A percentile compares a stretch with the other conserved stretches of the same genome.
phyloP scores from a whole-genome alignment of 1,140 invertebrate species.

The Drosophila rufa region DNA sequence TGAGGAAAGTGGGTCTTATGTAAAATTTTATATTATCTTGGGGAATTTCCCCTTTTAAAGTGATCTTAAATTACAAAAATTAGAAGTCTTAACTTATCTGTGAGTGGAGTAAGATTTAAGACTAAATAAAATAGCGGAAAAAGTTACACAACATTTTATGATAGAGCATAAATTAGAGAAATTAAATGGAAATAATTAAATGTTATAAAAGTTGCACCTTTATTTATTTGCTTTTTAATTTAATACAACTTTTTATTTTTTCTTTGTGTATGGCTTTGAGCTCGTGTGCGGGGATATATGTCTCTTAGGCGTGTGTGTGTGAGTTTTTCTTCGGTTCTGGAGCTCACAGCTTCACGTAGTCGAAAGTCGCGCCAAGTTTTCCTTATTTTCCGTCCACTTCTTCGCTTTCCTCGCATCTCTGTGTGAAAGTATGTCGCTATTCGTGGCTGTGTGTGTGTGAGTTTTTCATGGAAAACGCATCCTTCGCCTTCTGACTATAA shows the following conservation, averaged over 20 bases:
- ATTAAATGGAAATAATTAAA: background rate
- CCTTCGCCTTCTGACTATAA: conserved; percentile 72
- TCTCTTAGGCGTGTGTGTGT: conserved; percentile 18
- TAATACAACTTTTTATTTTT: background rate
- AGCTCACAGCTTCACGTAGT: conserved; percentile 41
- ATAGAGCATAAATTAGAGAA: background rate
- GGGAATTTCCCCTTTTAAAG: background rate
- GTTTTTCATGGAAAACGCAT: conserved; percentile 77
- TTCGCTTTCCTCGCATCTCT: conserved; percentile 20
- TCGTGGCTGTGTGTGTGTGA: conserved; percentile 33
- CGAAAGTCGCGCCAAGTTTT: conserved; percentile 46
- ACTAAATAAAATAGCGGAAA: background rate
- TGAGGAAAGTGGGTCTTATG: background rate
- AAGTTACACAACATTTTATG: background rate
- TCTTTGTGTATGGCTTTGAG: background rate
- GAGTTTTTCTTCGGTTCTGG: conserved; percentile 55
- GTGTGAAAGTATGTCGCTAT: conserved; percentile 64
- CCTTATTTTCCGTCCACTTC: conserved; percentile 4
- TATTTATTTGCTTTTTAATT: no score
- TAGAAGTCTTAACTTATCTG: no score
- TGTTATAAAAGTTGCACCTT: no score
- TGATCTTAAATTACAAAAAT: background rate
- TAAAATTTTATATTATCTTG: background rate
- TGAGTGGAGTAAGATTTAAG: background rate
- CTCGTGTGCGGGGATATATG: conserved; percentile 23